A percentile compares a stretch with the other conserved stretches of the same genome.
These are phyloP conservation scores for Drosophila antonietae DNA, from an alignment of 2,888 invertebrate species.

Conservation along the genomic window DNA sequence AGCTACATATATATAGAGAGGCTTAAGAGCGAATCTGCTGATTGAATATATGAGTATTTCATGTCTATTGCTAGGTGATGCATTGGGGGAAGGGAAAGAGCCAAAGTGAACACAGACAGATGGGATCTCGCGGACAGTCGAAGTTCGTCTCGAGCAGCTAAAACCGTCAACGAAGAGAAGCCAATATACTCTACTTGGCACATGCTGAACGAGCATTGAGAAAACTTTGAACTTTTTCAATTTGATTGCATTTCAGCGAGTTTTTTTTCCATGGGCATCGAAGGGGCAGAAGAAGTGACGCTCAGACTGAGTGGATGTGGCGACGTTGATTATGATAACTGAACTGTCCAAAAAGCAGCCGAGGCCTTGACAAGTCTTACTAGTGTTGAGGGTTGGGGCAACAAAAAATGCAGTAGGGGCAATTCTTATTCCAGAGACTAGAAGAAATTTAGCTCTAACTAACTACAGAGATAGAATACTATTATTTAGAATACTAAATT, in stretches of 20 bases:
- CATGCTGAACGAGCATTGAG: background rate
- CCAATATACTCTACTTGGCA: background rate
- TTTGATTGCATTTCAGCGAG: constrained; percentile 68
- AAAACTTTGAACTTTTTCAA: constrained; percentile 64
- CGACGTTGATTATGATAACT: constrained; percentile 11
- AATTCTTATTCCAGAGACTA: background rate
- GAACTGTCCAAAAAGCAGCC: background rate
- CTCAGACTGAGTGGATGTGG: background rate
- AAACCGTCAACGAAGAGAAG: background rate
- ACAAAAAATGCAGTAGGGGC: background rate
- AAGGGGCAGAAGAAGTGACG: background rate
- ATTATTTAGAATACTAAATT: no score
- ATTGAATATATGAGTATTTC: no score
- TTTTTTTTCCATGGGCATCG: constrained; percentile 11
- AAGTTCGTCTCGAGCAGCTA: no score
- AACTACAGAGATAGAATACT: no score
- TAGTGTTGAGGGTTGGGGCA: background rate
- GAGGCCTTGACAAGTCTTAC: background rate
- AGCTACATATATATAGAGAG: no score
- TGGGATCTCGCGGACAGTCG: no score
- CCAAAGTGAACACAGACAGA: no score
- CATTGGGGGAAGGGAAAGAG: no score
- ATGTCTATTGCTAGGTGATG: no score
- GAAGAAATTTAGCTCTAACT: no score
- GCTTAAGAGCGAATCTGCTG: no score